Percentiles rank a stretch among this genome's conserved stretches.
These are phyloP conservation scores for Lepidocolaptes lacrymiger DNA, from an alignment of 2,797 vertebrate species.

Conservation along the genomic window DNA sequence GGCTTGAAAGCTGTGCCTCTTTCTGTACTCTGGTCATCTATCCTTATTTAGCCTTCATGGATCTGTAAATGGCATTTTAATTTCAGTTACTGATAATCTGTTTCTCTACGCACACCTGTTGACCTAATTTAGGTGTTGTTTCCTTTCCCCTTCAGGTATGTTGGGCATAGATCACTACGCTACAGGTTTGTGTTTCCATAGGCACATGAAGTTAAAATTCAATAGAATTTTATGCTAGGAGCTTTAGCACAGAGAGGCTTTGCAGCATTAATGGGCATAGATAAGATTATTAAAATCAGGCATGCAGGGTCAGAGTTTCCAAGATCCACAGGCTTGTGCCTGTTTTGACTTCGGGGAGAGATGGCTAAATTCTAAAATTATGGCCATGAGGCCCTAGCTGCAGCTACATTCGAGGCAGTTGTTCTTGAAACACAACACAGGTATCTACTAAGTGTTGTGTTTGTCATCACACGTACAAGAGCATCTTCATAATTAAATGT, in stretches of 20 bases:
- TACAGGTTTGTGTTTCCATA: not conserved
- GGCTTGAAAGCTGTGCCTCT: not conserved
- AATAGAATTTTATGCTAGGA: not conserved
- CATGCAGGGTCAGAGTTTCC: not conserved
- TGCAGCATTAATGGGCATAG: not conserved
- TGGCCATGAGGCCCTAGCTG: not conserved
- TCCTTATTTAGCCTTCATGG: not conserved
- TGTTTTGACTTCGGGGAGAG: not conserved
- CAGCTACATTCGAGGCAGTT: not conserved
- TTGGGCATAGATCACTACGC: not conserved
- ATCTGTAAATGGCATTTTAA: not conserved
- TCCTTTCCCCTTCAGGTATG: not conserved
- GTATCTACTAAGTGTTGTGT: not conserved
- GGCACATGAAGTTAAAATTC: not conserved
- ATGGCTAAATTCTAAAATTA: not conserved
- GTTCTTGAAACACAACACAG: not conserved
- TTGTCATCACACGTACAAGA: not conserved
- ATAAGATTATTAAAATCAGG: not conserved
- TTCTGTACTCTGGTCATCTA: rapidly evolving
- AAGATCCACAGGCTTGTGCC: not conserved
- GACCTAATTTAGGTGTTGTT: not conserved
- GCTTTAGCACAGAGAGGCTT: not conserved
- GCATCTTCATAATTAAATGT: not conserved
- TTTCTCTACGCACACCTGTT: not conserved
- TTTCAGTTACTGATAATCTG: not conserved